These are phyloP conservation scores for Brachionus sp. DNA, from an alignment of 1,140 invertebrate genomes.

Conservation along the genomic window DNA sequence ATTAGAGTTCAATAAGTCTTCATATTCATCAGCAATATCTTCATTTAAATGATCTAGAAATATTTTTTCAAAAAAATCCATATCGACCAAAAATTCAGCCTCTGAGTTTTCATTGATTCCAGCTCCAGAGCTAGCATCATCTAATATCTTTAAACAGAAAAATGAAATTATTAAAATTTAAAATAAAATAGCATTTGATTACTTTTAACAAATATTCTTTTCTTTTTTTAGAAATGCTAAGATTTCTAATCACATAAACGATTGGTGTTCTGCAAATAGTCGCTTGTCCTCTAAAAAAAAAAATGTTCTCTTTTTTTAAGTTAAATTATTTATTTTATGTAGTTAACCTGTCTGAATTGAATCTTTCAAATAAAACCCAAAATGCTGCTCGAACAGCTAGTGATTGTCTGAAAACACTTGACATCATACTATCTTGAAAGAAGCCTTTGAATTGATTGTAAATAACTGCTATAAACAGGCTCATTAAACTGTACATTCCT, in stretches of 20 bases:
- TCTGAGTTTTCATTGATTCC: not conserved
- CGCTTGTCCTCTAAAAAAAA: not conserved
- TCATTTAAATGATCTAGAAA: slow-evolving; percentile 27
- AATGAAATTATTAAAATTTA: not conserved
- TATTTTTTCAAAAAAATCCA: slow-evolving; percentile 31
- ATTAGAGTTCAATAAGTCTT: slow-evolving; percentile 7
- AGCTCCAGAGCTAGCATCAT: not conserved
- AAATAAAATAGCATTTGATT: not conserved
- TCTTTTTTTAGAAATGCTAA: not conserved
- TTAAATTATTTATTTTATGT: not conserved
- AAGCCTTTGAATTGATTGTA: slow-evolving; percentile 59
- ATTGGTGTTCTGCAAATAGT: not conserved
- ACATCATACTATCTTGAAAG: slow-evolving; percentile 56
- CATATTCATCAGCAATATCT: not conserved
- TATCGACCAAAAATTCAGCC: not conserved
- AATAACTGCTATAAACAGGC: slow-evolving; percentile 57
- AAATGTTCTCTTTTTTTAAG: not conserved
- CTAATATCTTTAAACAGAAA: not conserved
- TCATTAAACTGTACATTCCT: slow-evolving; percentile 51
- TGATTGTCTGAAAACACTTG: slow-evolving; percentile 52
- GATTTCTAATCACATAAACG: not conserved
- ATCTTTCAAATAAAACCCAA: slow-evolving; percentile 50
- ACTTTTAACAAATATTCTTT: slow-evolving; percentile 26
- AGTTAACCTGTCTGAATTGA: slow-evolving; percentile 29
- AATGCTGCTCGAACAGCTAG: slow-evolving; percentile 55